Conservation (phyloP, 2,888 invertebrate genomes). For the Agriotes lineatus region DNA sequence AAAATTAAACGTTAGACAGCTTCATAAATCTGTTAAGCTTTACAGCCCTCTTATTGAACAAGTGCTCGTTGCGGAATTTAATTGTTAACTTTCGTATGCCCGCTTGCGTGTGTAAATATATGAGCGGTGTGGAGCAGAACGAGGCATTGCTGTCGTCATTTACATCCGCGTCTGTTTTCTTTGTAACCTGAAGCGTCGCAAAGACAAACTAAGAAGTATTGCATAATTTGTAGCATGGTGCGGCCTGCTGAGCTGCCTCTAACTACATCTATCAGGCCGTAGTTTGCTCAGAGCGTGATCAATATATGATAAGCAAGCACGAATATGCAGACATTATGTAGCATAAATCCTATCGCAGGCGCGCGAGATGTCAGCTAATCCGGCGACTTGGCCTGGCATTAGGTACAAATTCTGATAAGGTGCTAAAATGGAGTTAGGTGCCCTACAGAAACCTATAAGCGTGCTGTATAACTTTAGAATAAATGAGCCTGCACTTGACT, state of each 20-base stretch:
- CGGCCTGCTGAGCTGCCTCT: not conserved
- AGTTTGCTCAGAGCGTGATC: conserved; percentile 37
- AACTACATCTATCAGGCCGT: conserved; percentile 32
- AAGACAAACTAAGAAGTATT: not conserved
- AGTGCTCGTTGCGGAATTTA: too few species aligned
- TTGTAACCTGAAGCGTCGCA: not conserved
- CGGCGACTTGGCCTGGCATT: conserved; percentile 24
- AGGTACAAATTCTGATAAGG: conserved; percentile 16
- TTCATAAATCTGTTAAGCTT: too few species aligned
- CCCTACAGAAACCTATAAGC: not conserved
- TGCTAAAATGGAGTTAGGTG: not conserved
- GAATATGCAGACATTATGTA: conserved; percentile 35
- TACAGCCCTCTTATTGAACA: too few species aligned
- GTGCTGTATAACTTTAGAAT: not conserved
- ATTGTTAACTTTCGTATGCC: too few species aligned
- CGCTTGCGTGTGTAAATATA: too few species aligned
- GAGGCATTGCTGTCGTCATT: too few species aligned
- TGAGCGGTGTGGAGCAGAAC: too few species aligned
- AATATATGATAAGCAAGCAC: conserved; percentile 36
- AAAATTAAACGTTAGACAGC: too few species aligned
- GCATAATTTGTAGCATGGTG: not conserved
- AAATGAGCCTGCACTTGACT: not conserved
- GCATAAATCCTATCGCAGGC: conserved; percentile 30
- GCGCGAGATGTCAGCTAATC: conserved; percentile 28
- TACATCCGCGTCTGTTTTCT: not conserved